A percentile compares a stretch with the other conserved stretches of the same genome.
phyloP scores from a whole-genome alignment of 2,113 vertebrate genomes.

The Brachypteracias leptosomus region DNA sequence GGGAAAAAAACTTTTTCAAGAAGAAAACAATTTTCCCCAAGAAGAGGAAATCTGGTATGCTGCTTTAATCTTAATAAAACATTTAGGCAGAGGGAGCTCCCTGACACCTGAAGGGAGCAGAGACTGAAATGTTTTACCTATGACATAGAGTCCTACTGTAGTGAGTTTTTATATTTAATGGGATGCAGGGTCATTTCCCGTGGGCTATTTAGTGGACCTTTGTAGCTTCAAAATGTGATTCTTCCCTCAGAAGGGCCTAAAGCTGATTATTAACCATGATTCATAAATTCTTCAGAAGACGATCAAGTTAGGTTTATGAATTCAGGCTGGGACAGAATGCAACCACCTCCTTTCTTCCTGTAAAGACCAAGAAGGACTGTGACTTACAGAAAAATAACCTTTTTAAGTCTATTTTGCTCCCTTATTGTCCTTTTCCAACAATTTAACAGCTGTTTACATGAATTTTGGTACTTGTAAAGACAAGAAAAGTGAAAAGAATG shows the following conservation, averaged over 20 bases:
- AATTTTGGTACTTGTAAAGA: not conserved
- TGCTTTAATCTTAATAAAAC: constrained; percentile 59
- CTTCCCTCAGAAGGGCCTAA: constrained; percentile 85
- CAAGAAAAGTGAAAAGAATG: not conserved
- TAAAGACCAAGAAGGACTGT: not conserved
- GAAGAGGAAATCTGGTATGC: constrained; percentile 26
- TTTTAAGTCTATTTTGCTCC: not conserved
- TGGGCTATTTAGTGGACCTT: constrained; percentile 87
- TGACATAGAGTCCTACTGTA: constrained; percentile 50
- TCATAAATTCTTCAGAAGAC: constrained; percentile 87
- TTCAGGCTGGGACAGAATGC: constrained; percentile 73
- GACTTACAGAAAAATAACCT: not conserved
- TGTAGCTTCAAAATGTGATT: constrained; percentile 81
- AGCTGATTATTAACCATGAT: constrained; percentile 88
- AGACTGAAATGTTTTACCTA: constrained; percentile 69
- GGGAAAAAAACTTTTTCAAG: constrained; percentile 26
- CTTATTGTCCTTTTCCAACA: not conserved
- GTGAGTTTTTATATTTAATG: constrained; percentile 73
- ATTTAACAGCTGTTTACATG: constrained; percentile 1
- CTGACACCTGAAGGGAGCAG: constrained; percentile 62
- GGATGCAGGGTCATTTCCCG: constrained; percentile 84
- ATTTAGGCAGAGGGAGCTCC: constrained; percentile 41
- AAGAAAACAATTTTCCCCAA: not conserved
- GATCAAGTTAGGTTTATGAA: constrained; percentile 80
- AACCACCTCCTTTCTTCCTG: constrained; percentile 53